Conservation (phyloP, 2,888 invertebrate genomes). For the Cantharis flavilabris region DNA sequence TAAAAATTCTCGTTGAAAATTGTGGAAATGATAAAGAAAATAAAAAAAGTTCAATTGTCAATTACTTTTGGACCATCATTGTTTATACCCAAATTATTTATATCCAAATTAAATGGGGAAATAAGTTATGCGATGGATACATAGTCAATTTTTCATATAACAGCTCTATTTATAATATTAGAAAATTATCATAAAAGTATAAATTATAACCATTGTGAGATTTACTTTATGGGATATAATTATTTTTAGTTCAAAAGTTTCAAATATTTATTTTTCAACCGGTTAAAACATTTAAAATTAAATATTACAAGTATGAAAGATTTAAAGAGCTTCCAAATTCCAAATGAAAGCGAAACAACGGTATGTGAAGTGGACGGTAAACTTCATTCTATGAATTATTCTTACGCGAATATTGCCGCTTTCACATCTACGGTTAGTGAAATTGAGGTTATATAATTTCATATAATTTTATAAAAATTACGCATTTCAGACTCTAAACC, state of each 20-base stretch:
- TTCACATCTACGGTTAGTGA: constrained; percentile 63
- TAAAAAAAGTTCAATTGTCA: too few species aligned
- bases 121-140: too few species aligned
- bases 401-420: constrained; percentile 61
- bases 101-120: too few species aligned
- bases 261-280: neutral
- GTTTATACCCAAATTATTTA: too few species aligned
- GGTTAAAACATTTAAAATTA: neutral
- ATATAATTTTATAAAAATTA: constrained; percentile 1
- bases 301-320: constrained; percentile 42
- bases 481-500: constrained; percentile 61
- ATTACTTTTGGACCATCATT: too few species aligned
- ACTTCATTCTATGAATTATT: constrained; percentile 62
- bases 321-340: constrained; percentile 46
- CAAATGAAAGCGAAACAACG: constrained; percentile 58
- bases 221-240: too few species aligned
- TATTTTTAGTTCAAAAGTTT: neutral
- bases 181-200: neutral
- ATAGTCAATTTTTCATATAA: too few species aligned
- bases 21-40: too few species aligned
- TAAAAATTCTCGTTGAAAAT: too few species aligned
- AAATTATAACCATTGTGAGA: neutral
- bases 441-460: constrained; percentile 16
- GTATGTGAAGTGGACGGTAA: constrained; percentile 68
- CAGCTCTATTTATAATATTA: too few species aligned